Base-by-base conservation (phyloP, 2,113 vertebrate species). In the Nerophis lumbriciformis region DNA sequence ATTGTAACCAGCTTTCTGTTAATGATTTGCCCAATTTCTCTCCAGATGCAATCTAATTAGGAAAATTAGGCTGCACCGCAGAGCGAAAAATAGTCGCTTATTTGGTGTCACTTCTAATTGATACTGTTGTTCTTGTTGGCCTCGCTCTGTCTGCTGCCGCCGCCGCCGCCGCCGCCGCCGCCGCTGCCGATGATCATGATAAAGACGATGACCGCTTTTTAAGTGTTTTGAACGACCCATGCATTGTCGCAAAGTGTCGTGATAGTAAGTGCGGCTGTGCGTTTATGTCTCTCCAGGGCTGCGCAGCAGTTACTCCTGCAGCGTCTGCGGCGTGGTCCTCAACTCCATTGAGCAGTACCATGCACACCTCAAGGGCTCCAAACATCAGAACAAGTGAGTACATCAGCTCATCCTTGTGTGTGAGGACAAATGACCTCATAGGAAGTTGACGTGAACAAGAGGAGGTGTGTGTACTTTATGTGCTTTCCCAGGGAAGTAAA, bases 291-390 rank as follows among this genome's bases (percentile, higher is more conserved):
- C 54, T 76, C 8, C 80, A 91, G 90, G 88, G 7, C 75, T 92
- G 72, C 89, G 90, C 50, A 90, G 88, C 68, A 92, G 87, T 75
- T 92, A 90, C 76, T 90, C 91, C 44, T 92, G 91, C 86, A 90
- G 77, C 53, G 77, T 91, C 66, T 92, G 91, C 62, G 91, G 87
- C 21, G 87, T 92, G 73, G 85, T 91, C 50, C 90, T 92, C 65
- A 92, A 92, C 85, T 92, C 91, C 69, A 91, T 92, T 15, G 91
- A 92, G 78, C 91, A 92, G 87, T 92, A 91, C 78, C 88, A 91
- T 35, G 91, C 90, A 78, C 91, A 92, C 72, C 90, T 92, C 78
- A 90, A 92, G 86, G 90, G 91, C 76, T 92, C 91, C 78, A 91
- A 91, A 82, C 91, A 92, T 85, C 90, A 92, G 85, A 92, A 89